These are phyloP conservation scores for Aethes cnicana DNA, from an alignment of 2,888 invertebrate species.

Conservation along the genomic window DNA sequence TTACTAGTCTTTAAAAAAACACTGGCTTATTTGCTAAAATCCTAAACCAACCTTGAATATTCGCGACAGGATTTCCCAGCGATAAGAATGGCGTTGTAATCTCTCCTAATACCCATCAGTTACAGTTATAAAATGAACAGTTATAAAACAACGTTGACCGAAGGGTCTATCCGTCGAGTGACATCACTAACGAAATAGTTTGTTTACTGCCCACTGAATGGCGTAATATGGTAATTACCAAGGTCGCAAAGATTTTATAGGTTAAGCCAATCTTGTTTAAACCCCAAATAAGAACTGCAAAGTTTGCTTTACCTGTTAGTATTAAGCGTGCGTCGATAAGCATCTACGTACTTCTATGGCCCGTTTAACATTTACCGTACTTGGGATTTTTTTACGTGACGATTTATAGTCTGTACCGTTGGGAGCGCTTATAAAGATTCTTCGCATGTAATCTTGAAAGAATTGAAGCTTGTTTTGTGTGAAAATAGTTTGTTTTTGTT, in stretches of 20 bases:
- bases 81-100: conserved; percentile 12
- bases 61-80: conserved; percentile 17
- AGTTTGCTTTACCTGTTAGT: conserved; percentile 11
- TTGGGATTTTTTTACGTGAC: background rate
- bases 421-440: conserved; percentile 1
- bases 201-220: conserved; percentile 16
- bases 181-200: conserved; percentile 19
- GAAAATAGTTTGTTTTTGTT: conserved; percentile 47
- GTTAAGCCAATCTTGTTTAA: conserved; percentile 22
- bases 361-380: background rate
- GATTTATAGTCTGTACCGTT: background rate
- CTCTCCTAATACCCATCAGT: background rate
- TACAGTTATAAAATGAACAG: background rate
- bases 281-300: background rate
- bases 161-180: conserved; percentile 20
- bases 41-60: conserved; percentile 13
- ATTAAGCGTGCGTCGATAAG: background rate
- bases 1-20: background rate
- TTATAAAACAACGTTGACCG: conserved; percentile 9
- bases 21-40: conserved; percentile 5
- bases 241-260: conserved; percentile 21
- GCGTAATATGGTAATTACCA: conserved; percentile 25
- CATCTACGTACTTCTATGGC: conserved; percentile 2
- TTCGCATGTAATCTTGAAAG: background rate
- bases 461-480: background rate